Percentiles rank a stretch among this genome's conserved stretches.
phyloP scores from a whole-genome alignment of 2,113 vertebrate species.

The Campylomormyrus tamandua region DNA sequence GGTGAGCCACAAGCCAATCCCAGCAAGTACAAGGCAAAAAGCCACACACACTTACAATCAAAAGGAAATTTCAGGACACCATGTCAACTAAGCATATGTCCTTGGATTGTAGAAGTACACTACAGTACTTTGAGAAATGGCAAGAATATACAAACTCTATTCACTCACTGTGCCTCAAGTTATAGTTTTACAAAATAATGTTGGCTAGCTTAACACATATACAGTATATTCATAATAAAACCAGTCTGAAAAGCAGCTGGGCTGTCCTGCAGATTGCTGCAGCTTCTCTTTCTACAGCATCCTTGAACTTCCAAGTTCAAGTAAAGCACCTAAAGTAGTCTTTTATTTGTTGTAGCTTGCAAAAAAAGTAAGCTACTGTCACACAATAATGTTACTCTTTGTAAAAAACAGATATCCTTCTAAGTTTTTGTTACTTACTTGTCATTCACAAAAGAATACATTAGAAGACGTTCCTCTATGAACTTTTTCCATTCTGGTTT shows the following conservation, averaged over 20 bases:
- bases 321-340: neutral
- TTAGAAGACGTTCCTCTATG: slow-evolving; percentile 92
- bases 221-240: neutral
- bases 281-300: neutral
- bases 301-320: neutral
- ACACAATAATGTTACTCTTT: neutral
- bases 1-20: neutral
- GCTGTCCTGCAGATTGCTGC: neutral
- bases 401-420: neutral
- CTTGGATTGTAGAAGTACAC: neutral
- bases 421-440: slow-evolving; percentile 68
- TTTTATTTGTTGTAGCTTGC: neutral
- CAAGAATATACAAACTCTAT: neutral
- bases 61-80: neutral
- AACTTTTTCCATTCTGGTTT: slow-evolving; percentile 99
- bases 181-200: neutral
- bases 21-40: neutral
- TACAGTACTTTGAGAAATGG: neutral
- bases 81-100: neutral
- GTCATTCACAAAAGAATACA: slow-evolving; percentile 99
- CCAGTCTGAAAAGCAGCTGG: neutral
- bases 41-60: neutral
- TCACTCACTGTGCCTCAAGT: neutral
- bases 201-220: neutral
- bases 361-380: neutral